Conservation (phyloP, 2,888 invertebrate species). For the Andrena fulva region DNA sequence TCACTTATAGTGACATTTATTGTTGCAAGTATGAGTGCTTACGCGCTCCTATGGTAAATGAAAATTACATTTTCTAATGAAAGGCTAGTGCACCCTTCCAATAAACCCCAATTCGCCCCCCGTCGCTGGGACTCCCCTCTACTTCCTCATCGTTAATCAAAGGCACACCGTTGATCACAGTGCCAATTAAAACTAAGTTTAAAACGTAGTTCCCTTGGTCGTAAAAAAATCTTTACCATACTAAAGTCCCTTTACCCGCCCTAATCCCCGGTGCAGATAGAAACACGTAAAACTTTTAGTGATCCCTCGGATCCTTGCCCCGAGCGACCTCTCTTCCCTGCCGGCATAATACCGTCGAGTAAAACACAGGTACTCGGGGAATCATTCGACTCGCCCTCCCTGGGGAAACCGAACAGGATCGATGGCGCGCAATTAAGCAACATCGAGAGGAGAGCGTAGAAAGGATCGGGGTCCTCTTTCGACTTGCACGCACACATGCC, state of each 20-base stretch:
- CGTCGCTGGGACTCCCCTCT: no score
- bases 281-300: conserved; percentile 35
- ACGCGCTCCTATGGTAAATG: no score
- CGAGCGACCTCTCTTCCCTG: background rate
- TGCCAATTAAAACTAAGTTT: conserved; percentile 14
- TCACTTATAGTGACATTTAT: no score
- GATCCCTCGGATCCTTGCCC: conserved; percentile 23
- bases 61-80: no score
- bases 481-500: conserved; percentile 30
- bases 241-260: background rate
- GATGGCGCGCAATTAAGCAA: conserved; percentile 59
- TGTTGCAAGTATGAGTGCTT: no score
- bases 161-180: background rate
- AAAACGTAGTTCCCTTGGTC: background rate
- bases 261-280: conserved; percentile 10
- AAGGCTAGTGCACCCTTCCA: no score
- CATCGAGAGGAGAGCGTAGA: conserved; percentile 24
- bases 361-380: conserved; percentile 28
- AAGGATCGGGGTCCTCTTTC: conserved; percentile 17
- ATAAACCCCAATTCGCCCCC: no score
- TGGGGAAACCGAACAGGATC: conserved; percentile 45
- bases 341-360: conserved; percentile 15
- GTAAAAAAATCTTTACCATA: conserved; percentile 22
- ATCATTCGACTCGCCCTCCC: conserved; percentile 37
- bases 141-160: background rate